A percentile compares a stretch with the other conserved stretches of the same genome.
Conservation (phyloP, 2,888 invertebrate species). For the Rhaphigaster nebulosa region DNA sequence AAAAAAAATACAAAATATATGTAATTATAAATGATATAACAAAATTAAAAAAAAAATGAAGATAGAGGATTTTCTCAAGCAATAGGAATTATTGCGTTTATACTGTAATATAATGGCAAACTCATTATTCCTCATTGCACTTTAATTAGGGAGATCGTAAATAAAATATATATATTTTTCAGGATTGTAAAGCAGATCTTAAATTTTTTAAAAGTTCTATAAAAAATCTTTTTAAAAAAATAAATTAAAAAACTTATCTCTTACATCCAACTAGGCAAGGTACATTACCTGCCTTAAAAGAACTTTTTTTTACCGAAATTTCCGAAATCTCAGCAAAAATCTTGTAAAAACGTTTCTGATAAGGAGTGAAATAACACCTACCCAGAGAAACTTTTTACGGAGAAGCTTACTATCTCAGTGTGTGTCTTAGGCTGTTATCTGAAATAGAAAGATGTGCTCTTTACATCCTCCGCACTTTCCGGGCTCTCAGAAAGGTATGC, state of each 20-base stretch:
- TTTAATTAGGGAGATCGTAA: too few relatives aligned
- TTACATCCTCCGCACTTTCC: not conserved
- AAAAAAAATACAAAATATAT: too few relatives aligned
- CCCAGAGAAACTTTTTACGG: not conserved
- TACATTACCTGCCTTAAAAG: not conserved
- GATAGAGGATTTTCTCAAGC: too few relatives aligned
- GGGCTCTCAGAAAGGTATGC: not conserved
- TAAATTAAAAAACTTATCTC: not conserved
- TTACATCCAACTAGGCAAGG: not conserved
- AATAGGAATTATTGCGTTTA: too few relatives aligned
- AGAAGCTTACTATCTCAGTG: not conserved
- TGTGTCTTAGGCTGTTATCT: not conserved
- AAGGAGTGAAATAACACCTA: conserved; percentile 37
- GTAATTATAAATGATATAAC: too few relatives aligned
- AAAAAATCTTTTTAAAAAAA: not conserved
- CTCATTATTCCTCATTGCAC: too few relatives aligned
- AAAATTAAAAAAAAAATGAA: too few relatives aligned
- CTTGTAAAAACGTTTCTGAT: not conserved
- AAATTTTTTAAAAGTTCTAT: too few relatives aligned
- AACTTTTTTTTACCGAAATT: not conserved
- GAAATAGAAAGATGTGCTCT: not conserved
- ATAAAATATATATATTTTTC: too few relatives aligned
- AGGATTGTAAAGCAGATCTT: too few relatives aligned
- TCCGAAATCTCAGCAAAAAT: not conserved
- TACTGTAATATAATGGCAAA: too few relatives aligned